Conservation (phyloP, 2,888 invertebrate species). For the Cacoxenus indagator region DNA sequence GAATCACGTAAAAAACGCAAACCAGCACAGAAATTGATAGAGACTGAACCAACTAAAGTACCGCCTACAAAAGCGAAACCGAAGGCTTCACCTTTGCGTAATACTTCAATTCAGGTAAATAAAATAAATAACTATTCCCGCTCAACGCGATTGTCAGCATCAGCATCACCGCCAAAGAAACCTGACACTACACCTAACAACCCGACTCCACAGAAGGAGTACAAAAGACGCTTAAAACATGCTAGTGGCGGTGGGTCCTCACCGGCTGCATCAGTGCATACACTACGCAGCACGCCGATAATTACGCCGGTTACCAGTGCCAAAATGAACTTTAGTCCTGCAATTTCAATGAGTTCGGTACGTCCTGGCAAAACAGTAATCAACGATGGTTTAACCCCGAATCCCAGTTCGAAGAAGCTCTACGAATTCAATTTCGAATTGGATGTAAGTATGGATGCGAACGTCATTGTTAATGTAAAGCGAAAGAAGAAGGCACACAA, state of each 20-base stretch:
- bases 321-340: constrained; percentile 60
- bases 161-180: constrained; percentile 18
- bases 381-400: constrained; percentile 67
- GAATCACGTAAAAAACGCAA: neutral
- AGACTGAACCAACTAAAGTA: no score
- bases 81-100: no score
- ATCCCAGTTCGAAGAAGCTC: constrained; percentile 64
- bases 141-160: no score
- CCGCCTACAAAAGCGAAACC: no score
- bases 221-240: constrained; percentile 19
- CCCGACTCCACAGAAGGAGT: constrained; percentile 37
- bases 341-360: constrained; percentile 48
- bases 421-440: constrained; percentile 70
- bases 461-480: constrained; percentile 69
- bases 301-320: constrained; percentile 46
- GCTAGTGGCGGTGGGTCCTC: neutral
- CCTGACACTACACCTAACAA: constrained; percentile 1
- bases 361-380: constrained; percentile 66
- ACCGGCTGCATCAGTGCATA: constrained; percentile 26
- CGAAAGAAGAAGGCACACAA: constrained; percentile 63
- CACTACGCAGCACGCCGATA: constrained; percentile 25
- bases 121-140: no score
- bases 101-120: no score
- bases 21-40: no score
- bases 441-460: constrained; percentile 71